A percentile compares a stretch with the other conserved stretches of the same genome.
Evolutionary conservation across 2,113 vertebrate species (phyloP).

Genomic region (Pholis gunnellus): DNA sequence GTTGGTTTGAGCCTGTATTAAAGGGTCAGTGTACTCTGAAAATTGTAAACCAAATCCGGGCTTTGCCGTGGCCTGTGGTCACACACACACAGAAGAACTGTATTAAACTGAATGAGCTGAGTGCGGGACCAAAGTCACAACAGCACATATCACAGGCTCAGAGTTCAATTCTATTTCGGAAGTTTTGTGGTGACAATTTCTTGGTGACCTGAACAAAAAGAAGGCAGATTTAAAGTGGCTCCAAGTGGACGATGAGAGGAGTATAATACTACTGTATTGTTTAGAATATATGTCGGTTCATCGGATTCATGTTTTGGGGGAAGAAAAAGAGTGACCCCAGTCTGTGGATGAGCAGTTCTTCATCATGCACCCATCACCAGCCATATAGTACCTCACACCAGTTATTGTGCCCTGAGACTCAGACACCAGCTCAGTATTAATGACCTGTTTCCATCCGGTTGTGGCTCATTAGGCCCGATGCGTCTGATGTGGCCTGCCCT

Average conservation of each 20-base stretch:
- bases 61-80: no score
- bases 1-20: no score
- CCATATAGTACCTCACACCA: slow-evolving; percentile 27
- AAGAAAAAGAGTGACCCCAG: background rate
- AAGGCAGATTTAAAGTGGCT: background rate
- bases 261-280: no score
- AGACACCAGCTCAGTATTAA: slow-evolving; percentile 59
- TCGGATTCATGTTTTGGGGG: background rate
- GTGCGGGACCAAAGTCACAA: background rate
- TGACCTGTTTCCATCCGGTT: slow-evolving; percentile 64
- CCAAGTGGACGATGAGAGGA: background rate
- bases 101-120: background rate
- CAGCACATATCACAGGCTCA: background rate
- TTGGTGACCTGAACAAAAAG: background rate
- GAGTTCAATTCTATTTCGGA: background rate
- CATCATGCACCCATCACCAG: slow-evolving; percentile 25
- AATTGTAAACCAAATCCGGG: no score
- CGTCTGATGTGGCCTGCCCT: slow-evolving; percentile 53
- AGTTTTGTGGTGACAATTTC: background rate
- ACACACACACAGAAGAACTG: background rate
- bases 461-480: slow-evolving; percentile 63
- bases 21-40: no score
- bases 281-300: background rate
- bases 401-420: slow-evolving; percentile 45
- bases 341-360: background rate